A percentile compares a stretch with the other conserved stretches of the same genome.
Evolutionary conservation across 2,113 vertebrate species (phyloP).

Genomic region (Xiphias gladius): DNA sequence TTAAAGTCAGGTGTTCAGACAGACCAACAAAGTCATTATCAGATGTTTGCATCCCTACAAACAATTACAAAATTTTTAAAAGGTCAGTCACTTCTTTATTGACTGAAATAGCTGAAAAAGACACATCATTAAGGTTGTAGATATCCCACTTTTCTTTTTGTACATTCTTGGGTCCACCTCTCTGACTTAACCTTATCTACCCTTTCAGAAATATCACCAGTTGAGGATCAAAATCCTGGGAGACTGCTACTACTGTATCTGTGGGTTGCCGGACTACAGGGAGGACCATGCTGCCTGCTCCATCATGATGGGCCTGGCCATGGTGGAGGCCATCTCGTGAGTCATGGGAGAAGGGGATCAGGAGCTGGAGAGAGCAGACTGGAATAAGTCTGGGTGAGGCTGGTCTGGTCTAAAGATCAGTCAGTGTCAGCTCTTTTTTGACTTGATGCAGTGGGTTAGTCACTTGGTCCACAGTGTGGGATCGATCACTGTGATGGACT

Average conservation of each 20-base stretch:
- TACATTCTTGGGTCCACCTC: not conserved
- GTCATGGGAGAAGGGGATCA: conserved; percentile 47
- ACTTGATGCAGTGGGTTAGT: not conserved
- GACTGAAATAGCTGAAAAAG: not conserved
- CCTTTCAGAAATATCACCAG: conserved; percentile 92
- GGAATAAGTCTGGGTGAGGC: not conserved
- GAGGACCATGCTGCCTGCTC: conserved; percentile 95
- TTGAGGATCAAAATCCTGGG: conserved; percentile 96
- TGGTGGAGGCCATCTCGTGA: conserved; percentile 98
- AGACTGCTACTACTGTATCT: conserved; percentile 98
- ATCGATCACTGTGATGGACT: conserved; percentile 36
- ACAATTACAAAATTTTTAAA: not conserved
- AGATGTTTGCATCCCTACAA: not conserved
- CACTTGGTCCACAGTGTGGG: not conserved
- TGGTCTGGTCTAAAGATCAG: not conserved
- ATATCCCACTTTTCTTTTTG: not conserved
- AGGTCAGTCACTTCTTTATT: no score
- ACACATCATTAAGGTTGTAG: not conserved
- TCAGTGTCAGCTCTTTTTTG: not conserved
- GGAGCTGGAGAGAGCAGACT: not conserved
- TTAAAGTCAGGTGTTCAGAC: no score
- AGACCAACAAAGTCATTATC: not conserved
- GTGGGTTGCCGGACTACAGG: conserved; percentile 93
- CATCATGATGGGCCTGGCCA: conserved; percentile 97
- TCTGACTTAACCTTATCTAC: conserved; percentile 13